Percentiles rank a stretch among this genome's conserved stretches.
Conservation (phyloP, 2,113 vertebrate species). For the Cyphomyrus plagiostoma region DNA sequence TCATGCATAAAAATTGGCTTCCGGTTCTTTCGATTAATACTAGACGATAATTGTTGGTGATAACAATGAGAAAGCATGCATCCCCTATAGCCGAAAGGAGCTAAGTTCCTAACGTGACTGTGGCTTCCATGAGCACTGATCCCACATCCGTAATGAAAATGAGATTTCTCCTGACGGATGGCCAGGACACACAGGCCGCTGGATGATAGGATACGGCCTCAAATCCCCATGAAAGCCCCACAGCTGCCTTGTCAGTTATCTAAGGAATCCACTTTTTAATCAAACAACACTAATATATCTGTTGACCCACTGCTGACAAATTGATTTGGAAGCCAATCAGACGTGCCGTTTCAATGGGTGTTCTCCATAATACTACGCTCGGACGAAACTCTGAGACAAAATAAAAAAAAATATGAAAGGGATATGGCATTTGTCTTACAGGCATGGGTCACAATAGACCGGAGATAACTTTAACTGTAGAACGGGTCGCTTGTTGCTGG, state of each 20-base stretch:
- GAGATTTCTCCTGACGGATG: conserved; percentile 58
- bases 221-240: conserved; percentile 50
- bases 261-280: conserved; percentile 48
- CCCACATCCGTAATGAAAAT: conserved; percentile 46
- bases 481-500: not conserved
- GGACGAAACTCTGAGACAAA: not conserved
- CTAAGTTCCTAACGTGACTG: conserved; percentile 50
- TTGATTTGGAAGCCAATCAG: conserved; percentile 59
- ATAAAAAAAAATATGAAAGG: not conserved
- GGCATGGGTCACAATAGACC: not conserved
- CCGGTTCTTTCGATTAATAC: conserved; percentile 46
- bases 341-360: conserved; percentile 37
- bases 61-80: conserved; percentile 45
- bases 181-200: conserved; percentile 41
- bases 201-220: conserved; percentile 42
- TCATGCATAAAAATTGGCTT: conserved; percentile 30
- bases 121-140: conserved; percentile 46
- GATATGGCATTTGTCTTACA: not conserved
- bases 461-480: not conserved
- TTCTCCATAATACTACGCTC: conserved; percentile 25
- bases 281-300: conserved; percentile 47
- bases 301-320: conserved; percentile 53
- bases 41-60: conserved; percentile 51
- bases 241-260: conserved; percentile 62
- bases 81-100: conserved; percentile 26